Base-by-base conservation (phyloP, 1,140 invertebrate genomes). In the Centruroides vittatus region DNA sequence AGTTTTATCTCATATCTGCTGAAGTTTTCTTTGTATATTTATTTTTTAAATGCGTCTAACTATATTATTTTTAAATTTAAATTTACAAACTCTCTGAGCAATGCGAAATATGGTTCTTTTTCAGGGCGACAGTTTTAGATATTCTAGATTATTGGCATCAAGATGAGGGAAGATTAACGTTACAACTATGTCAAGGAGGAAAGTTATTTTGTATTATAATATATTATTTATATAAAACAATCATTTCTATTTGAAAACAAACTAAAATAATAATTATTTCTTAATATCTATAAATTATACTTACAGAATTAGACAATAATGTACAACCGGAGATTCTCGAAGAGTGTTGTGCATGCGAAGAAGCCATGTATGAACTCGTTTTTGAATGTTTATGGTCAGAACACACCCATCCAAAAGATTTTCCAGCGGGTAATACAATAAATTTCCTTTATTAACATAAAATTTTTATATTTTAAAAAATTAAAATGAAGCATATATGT, bases 391-490 rank as follows among this genome's bases (percentile, higher is more conserved):
- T 74, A 12, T 80, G 79, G 79, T 78, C 78, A 4, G 67, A 73
- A 59, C 71, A 79, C 41, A 79, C 77, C 0, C 79, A 80, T 69
- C 78, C 79, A 5, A 80, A 78, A 67, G 75, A 78, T 59, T 80
- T 74, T 66, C 79, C 79, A n/a, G 64, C 68, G 23, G 67, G 70
- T 66, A 65, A 65, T 56, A 59, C 0, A 23, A 23, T 41, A 41
- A 41, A 5, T 41, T 41, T 41, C 0, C 5, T 6, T 6, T 3
- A 41, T 41, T 41, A 6, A 6, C 41, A 41, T 41, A 41, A 41
- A 6, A 41, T 6, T 41, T 41, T 41, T 3, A 6, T 3, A 41
- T 41, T 6, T 41, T 6, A 41, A 41, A 6, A 41, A 41, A 41
- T 8, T 23, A 23, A 23, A 23, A 23, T 23, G 23, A 23, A 41